A percentile compares a stretch with the other conserved stretches of the same genome.
Evolutionary conservation across 2,888 invertebrate genomes (phyloP).

Genomic region (Blastobasis adustella): DNA sequence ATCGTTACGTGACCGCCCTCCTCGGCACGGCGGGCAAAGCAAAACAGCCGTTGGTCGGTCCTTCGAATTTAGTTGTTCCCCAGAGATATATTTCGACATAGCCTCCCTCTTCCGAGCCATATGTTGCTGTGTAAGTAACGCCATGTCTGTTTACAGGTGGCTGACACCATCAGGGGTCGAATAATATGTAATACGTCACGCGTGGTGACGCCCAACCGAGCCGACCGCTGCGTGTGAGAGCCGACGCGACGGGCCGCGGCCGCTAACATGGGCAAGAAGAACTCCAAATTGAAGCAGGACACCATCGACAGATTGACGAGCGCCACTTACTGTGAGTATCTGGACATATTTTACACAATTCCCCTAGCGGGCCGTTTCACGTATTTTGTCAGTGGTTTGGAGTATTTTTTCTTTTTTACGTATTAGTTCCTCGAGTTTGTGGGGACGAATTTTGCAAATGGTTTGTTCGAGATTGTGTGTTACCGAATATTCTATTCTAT

Average conservation of each 20-base stretch:
- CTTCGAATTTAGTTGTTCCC: too few species aligned
- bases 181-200: slow-evolving; percentile 57
- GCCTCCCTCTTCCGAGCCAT: too few species aligned
- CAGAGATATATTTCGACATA: too few species aligned
- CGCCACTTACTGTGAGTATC: slow-evolving; percentile 93
- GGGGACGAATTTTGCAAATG: too few species aligned
- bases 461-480: too few species aligned
- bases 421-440: too few species aligned
- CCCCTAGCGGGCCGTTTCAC: too few species aligned
- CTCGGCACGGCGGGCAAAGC: too few species aligned
- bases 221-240: slow-evolving; percentile 26
- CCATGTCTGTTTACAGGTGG: slow-evolving; percentile 21
- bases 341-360: background rate
- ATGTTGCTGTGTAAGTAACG: slow-evolving; percentile 4
- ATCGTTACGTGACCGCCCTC: slow-evolving; percentile 26
- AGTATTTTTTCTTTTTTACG: too few species aligned
- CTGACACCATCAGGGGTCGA: slow-evolving; percentile 16
- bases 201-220: slow-evolving; percentile 27
- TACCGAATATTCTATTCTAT: too few species aligned
- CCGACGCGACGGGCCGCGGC: background rate
- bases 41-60: too few species aligned
- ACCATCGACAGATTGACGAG: slow-evolving; percentile 93
- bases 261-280: slow-evolving; percentile 92
- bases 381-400: too few species aligned
- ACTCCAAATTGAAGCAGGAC: slow-evolving; percentile 96